Conservation (phyloP, 2,888 invertebrate species). For the Gortyna flavago region DNA sequence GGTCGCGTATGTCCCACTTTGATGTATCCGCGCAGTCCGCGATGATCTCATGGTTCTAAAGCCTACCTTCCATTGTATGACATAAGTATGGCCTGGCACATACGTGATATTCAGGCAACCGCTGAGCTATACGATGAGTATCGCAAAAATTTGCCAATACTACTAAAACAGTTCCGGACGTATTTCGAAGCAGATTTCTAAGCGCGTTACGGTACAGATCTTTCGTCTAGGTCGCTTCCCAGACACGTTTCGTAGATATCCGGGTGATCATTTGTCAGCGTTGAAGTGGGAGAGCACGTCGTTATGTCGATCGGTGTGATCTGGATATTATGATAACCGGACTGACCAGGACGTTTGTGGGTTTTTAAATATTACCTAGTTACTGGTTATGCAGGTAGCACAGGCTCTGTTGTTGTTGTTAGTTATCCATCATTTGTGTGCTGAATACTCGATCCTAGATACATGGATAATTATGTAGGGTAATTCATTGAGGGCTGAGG, state of each 20-base stretch:
- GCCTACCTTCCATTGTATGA: constrained; percentile 33
- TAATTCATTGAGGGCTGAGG: background rate
- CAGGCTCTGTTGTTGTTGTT: background rate
- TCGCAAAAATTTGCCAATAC: background rate
- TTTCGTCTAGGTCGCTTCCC: constrained; percentile 45
- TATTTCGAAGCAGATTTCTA: constrained; percentile 21
- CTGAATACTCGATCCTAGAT: background rate
- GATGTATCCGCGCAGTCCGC: constrained; percentile 10
- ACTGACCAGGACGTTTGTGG: constrained; percentile 1
- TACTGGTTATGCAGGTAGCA: background rate
- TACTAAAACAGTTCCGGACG: constrained; percentile 1
- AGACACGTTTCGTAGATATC: constrained; percentile 49
- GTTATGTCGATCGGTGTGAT: constrained; percentile 37
- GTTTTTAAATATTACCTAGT: constrained; percentile 8
- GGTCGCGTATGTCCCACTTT: constrained; percentile 37
- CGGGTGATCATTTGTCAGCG: constrained; percentile 56
- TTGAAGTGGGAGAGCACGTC: constrained; percentile 44
- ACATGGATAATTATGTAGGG: background rate
- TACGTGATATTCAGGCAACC: constrained; percentile 10
- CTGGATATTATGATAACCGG: constrained; percentile 34
- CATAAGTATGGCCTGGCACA: constrained; percentile 9
- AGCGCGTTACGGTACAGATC: constrained; percentile 13
- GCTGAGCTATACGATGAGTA: constrained; percentile 11
- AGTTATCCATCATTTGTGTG: constrained; percentile 1
- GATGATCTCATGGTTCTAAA: constrained; percentile 45